phyloP scores from a whole-genome alignment of 2,888 invertebrate genomes.

The Ochlodes sylvanus region DNA sequence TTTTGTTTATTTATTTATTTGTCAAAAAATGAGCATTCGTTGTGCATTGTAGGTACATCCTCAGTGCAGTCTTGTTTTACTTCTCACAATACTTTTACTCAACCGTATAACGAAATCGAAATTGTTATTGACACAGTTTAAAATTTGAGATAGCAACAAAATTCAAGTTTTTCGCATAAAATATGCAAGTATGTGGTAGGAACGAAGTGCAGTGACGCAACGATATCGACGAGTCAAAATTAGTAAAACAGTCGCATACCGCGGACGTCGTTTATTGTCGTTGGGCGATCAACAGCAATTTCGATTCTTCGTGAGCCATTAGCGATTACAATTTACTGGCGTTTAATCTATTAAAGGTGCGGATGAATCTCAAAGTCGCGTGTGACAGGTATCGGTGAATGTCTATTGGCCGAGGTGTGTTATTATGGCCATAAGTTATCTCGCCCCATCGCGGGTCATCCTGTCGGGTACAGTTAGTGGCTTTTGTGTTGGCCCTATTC shows the following conservation, averaged over 20 bases:
- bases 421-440: conserved; percentile 56
- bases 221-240: conserved; percentile 64
- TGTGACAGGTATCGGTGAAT: conserved; percentile 52
- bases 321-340: conserved; percentile 57
- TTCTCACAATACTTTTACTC: conserved; percentile 4
- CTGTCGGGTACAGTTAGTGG: conserved; percentile 73
- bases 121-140: conserved; percentile 8
- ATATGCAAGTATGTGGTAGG: conserved; percentile 61
- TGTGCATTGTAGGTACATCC: too few relatives aligned
- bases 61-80: neutral
- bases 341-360: conserved; percentile 50
- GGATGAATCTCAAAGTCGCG: conserved; percentile 52
- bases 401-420: conserved; percentile 42
- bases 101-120: conserved; percentile 7
- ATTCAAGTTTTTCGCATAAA: conserved; percentile 70
- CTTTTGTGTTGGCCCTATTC: conserved; percentile 72
- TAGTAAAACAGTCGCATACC: conserved; percentile 74
- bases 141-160: conserved; percentile 57
- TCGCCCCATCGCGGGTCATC: conserved; percentile 67
- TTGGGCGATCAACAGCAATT: conserved; percentile 64
- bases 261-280: conserved; percentile 70
- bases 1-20: neutral
- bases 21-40: too few relatives aligned
- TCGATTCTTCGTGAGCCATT: conserved; percentile 68
- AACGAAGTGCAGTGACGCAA: conserved; percentile 66